phyloP scores from a whole-genome alignment of 2,113 vertebrate genomes.

The Muntiacus muntjak region DNA sequence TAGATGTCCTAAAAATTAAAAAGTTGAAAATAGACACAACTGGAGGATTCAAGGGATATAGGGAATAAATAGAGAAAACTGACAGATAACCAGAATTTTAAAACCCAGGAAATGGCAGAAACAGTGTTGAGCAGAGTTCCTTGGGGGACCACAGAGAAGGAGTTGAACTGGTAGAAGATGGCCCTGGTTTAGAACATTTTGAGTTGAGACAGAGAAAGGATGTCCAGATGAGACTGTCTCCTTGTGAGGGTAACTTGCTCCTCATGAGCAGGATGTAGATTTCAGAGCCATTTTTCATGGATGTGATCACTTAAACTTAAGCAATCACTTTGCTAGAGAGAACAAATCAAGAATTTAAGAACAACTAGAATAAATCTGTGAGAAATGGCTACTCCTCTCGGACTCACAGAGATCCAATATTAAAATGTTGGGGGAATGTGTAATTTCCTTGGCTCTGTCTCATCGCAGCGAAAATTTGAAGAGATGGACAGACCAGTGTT shows the following conservation, averaged over 20 bases:
- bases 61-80: background rate
- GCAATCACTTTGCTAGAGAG: background rate
- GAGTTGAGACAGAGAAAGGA: background rate
- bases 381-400: background rate
- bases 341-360: background rate
- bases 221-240: background rate
- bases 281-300: background rate
- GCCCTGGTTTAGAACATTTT: fast-evolving
- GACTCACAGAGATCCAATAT: background rate
- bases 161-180: background rate
- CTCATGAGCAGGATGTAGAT: background rate
- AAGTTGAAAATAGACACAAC: background rate
- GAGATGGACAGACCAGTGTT: background rate
- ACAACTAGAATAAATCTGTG: background rate
- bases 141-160: background rate
- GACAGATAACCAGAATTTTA: background rate
- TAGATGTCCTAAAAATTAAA: background rate
- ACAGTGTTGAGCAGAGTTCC: background rate
- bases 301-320: background rate
- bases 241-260: background rate
- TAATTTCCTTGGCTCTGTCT: background rate
- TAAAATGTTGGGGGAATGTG: background rate
- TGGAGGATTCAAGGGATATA: background rate
- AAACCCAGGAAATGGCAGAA: background rate
- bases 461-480: background rate